Percentiles rank a stretch among this genome's conserved stretches.
Conservation (phyloP, 2,113 vertebrate genomes). For the Lepisosteus osseus region DNA sequence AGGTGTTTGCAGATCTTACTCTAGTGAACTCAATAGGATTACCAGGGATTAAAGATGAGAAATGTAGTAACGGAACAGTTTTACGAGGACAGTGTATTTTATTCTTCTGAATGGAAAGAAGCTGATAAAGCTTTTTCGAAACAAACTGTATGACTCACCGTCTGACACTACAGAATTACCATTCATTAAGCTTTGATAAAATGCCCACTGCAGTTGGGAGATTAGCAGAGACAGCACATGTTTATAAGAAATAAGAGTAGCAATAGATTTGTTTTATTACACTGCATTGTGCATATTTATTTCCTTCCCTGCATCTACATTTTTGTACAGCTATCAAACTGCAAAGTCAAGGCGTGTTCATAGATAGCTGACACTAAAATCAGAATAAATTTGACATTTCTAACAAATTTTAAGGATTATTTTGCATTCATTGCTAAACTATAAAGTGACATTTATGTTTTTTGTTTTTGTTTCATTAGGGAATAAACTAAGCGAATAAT, state of each 20-base stretch:
- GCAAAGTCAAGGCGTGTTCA: not conserved
- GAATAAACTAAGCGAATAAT: too few relatives aligned
- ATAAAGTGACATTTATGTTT: too few relatives aligned
- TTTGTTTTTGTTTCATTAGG: too few relatives aligned
- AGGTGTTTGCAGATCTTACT: constrained; percentile 28
- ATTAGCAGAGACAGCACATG: constrained; percentile 21
- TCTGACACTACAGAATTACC: constrained; percentile 18
- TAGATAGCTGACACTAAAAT: too few relatives aligned
- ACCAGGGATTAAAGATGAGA: constrained; percentile 60
- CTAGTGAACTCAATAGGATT: constrained; percentile 54
- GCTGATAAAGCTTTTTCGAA: constrained; percentile 42
- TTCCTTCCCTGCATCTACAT: not conserved
- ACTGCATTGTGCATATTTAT: not conserved
- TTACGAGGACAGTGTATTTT: constrained; percentile 47
- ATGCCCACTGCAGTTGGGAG: constrained; percentile 21
- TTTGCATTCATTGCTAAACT: too few relatives aligned
- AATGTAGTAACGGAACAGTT: constrained; percentile 57
- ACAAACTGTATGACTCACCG: constrained; percentile 17
- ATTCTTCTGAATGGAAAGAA: constrained; percentile 42
- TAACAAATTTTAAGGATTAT: too few relatives aligned
- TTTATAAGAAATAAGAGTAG: constrained; percentile 7
- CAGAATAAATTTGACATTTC: too few relatives aligned
- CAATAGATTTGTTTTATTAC: not conserved
- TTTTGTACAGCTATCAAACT: not conserved
- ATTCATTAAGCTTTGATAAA: constrained; percentile 5